Evolutionary conservation across 2,113 vertebrate genomes (phyloP), one percentile per base, ranked within the genome.

Genomic region (Nymphicus hollandicus): DNA sequence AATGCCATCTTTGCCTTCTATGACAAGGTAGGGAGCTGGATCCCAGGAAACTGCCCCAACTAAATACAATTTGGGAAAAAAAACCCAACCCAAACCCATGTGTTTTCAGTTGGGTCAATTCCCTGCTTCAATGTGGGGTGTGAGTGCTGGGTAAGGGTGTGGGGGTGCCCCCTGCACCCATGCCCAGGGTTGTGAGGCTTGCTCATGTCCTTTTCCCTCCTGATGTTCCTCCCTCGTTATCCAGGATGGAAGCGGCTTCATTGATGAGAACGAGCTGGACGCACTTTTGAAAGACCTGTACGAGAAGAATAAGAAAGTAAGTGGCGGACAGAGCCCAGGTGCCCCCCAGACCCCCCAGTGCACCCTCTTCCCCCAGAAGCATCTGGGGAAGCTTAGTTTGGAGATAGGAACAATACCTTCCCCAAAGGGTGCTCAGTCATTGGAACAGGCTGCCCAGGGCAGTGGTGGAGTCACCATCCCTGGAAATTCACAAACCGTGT

Each of bases 161-260:
- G 11, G 27, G 46, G 28, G 29, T 55, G 41, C 11, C 25, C 43
- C 31, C 18, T 4, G 7, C 19, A 13, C 11, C n/a, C 47, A 12
- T 20, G 28, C 66, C 66, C 60, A 24, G 33, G 9, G 19, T 4
- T 27, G 6, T 4, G 2, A 28, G 28, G 33, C n/a, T 61, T 22
- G 28, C 46, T 63, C 10, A 1, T 63, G 86, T 58, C 33, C 28
- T 78, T 63, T n/a, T 29, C 47, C 41, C 35, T 39, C 47, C 17
- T 73, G 55, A 83, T 1, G 2, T 76, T 35, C 50, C 31, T 80
- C 41, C 69, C 12, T 80, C 17, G 6, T 63, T 41, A 61, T 53
- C 49, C 94, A 99, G 99, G 99, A 99, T 11, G 98, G 99, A 17
- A 99, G 98, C 3, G 99, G 99, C 87, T 99, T 99, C 98, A 99